phyloP scores from a whole-genome alignment of 2,888 invertebrate genomes.

The Caenorhabditis sp. region DNA sequence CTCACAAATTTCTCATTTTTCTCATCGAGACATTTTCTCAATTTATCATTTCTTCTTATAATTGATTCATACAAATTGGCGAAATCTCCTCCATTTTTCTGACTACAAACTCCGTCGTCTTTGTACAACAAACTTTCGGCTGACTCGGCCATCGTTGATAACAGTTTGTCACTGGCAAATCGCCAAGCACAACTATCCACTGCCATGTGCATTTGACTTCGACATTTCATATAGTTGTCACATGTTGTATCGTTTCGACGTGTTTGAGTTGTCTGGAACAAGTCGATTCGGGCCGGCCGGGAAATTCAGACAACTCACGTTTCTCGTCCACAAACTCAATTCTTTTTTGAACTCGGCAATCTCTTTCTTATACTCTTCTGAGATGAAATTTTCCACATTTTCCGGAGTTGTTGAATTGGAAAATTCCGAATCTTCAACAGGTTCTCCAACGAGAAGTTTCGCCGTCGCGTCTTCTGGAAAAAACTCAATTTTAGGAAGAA shows the following conservation, averaged over 20 bases:
- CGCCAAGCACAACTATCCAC: constrained; percentile 58
- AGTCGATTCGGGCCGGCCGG: not conserved
- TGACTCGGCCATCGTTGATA: constrained; percentile 52
- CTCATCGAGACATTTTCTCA: constrained; percentile 47
- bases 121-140: constrained; percentile 55
- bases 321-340: constrained; percentile 32
- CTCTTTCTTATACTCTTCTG: constrained; percentile 48
- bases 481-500: too few relatives aligned
- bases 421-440: constrained; percentile 11
- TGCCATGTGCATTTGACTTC: constrained; percentile 58
- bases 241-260: constrained; percentile 53
- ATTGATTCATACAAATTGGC: constrained; percentile 50
- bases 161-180: constrained; percentile 48
- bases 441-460: constrained; percentile 37
- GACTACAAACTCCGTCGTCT: constrained; percentile 54
- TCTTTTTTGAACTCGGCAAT: constrained; percentile 47
- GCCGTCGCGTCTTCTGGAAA: constrained; percentile 48
- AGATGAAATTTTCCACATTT: constrained; percentile 25
- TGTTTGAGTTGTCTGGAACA: constrained; percentile 13
- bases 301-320: not conserved
- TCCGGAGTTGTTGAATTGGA: not conserved
- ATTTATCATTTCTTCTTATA: constrained; percentile 49
- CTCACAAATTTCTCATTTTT: constrained; percentile 51
- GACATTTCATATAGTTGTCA: constrained; percentile 57
- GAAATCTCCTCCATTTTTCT: constrained; percentile 45